Evolutionary conservation across 2,888 invertebrate genomes (phyloP).

Genomic region (Drosophila tripunctata): DNA sequence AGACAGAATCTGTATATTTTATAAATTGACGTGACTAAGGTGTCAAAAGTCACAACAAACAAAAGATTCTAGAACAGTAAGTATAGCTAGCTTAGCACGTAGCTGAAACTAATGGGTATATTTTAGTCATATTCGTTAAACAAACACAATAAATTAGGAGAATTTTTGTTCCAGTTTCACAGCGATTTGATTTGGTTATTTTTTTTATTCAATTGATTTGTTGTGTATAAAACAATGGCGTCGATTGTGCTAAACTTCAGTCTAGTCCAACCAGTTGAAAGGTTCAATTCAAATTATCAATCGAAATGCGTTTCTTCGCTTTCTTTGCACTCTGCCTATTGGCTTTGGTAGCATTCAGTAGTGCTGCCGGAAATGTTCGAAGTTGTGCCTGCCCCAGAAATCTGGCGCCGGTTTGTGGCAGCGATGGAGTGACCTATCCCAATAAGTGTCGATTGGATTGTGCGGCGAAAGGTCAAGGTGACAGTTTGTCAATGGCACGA

Average conservation of each 20-base stretch:
- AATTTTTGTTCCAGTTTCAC: too few relatives aligned
- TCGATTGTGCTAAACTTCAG: conserved; percentile 27
- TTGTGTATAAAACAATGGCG: conserved; percentile 28
- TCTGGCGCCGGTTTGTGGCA: conserved; percentile 43
- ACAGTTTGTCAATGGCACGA: conserved; percentile 34
- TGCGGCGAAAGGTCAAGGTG: conserved; percentile 46
- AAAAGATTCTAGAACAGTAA: neutral
- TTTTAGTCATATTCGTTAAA: neutral
- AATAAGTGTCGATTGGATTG: conserved; percentile 74
- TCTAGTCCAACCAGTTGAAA: conserved; percentile 26
- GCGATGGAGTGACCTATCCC: conserved; percentile 50
- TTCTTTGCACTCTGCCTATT: conserved; percentile 54
- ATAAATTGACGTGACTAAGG: neutral
- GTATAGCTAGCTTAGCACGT: neutral
- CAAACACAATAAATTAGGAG: neutral
- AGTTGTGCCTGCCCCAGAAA: conserved; percentile 33
- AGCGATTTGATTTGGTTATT: too few relatives aligned
- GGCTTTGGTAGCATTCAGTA: conserved; percentile 40
- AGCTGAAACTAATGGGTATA: neutral
- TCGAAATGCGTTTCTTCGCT: conserved; percentile 57
- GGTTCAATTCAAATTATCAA: conserved; percentile 17
- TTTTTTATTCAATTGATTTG: conserved; percentile 1
- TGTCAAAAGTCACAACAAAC: conserved; percentile 23
- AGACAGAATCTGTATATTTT: conserved; percentile 1
- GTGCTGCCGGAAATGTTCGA: neutral